phyloP scores from a whole-genome alignment of 1,140 invertebrate species.

The Chironomus tepperi region DNA sequence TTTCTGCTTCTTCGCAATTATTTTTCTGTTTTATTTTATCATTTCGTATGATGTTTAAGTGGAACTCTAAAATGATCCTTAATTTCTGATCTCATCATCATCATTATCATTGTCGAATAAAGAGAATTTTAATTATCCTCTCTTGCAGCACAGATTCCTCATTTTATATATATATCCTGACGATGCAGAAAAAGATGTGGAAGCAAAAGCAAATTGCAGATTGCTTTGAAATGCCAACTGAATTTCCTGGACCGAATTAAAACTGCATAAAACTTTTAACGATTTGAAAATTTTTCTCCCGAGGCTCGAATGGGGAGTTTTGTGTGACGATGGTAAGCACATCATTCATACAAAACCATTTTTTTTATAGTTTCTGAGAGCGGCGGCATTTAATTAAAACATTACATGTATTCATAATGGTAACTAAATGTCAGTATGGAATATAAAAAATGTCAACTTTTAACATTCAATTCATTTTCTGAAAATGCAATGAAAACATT shows the following conservation, averaged over 20 bases:
- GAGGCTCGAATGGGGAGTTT: too few relatives aligned
- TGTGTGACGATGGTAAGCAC: not conserved
- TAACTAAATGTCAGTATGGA: not conserved
- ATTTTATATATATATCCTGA: not conserved
- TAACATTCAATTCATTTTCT: too few relatives aligned
- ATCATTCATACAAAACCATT: not conserved
- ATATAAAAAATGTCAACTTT: too few relatives aligned
- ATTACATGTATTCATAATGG: conserved; percentile 6
- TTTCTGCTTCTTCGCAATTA: not conserved
- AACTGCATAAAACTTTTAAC: not conserved
- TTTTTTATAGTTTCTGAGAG: not conserved
- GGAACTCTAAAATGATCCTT: not conserved
- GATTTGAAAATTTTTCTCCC: not conserved
- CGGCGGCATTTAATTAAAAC: not conserved
- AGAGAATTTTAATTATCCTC: conserved; percentile 9
- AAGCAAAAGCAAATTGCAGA: not conserved
- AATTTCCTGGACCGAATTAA: too few relatives aligned
- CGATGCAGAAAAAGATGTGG: not conserved
- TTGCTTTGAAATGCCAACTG: not conserved
- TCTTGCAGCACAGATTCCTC: not conserved
- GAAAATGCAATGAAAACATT: too few relatives aligned
- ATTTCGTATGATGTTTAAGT: not conserved
- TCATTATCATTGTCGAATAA: not conserved
- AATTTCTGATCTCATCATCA: not conserved
- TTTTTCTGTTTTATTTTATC: not conserved